Evolutionary conservation across 2,797 vertebrate species (phyloP), one percentile per base, ranked within the genome.

Genomic region (Sternotherus odoratus): DNA sequence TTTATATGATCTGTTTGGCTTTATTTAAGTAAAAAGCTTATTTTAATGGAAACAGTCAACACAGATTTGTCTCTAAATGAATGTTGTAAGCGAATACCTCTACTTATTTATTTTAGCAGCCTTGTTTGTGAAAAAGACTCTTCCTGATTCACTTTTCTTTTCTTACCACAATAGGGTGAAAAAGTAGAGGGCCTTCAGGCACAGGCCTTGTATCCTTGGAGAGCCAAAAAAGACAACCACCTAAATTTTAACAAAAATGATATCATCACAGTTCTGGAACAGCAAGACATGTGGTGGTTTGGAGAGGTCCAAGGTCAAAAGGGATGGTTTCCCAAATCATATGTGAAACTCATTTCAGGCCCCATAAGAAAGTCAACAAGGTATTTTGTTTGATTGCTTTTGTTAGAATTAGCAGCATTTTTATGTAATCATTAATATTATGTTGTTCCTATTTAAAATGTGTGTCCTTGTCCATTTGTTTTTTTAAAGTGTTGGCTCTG

Each of bases 281-380:
- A 99, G 97, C 99, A 99, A 97, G 99, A 99, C 96, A 99, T 99
- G 99, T 99, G 99, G 99, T 99, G 99, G 99, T 98, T 99, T 90
- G 99, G 99, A 83, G 99, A 99, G 97, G 99, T 99, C 80, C 99
- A 99, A 98, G 98, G 98, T 46, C 99, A 99, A 94, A 99, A 99
- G 98, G 99, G 99, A 92, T 99, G 99, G 99, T 99, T 99, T 96
- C 99, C 99, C 91, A 99, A 99, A 97, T 99, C 99, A 15, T 99
- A 99, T 12, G 99, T 99, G 91, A 99, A 99, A 96, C 99, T 99
- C 95, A 99, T 99, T 98, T 99, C 99, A 2, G 96, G 98, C 92
- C 95, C 98, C 88, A 78, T 98, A 90, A 97, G 98, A 97, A 99
- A 99, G 96, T 99, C 99, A 63, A 97, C 98, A 1, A 99, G 99